phyloP scores from a whole-genome alignment of 2,797 vertebrate genomes.

The Cyclura pinguis region DNA sequence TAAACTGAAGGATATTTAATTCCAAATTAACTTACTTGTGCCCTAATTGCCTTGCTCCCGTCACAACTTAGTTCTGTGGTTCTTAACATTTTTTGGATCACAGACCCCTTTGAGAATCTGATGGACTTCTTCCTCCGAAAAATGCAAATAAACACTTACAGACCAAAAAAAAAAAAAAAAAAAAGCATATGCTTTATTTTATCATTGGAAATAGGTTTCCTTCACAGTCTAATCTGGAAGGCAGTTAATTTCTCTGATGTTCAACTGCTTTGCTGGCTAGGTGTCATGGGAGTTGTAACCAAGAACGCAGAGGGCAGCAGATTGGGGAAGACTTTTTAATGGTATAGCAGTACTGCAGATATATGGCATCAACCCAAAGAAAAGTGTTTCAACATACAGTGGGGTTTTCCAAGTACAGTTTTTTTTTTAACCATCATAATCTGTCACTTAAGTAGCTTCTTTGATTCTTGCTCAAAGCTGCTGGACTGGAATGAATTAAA shows the following conservation, averaged over 20 bases:
- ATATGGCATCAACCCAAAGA: background rate
- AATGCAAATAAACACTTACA: too few relatives aligned
- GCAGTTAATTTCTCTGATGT: background rate
- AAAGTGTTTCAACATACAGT: background rate
- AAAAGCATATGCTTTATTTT: too few relatives aligned
- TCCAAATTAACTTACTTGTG: background rate
- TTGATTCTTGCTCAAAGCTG: background rate
- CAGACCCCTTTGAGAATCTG: too few relatives aligned
- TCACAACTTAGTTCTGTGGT: too few relatives aligned
- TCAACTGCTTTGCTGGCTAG: background rate
- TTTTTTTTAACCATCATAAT: background rate
- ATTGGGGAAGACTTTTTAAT: background rate
- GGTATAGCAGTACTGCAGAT: background rate
- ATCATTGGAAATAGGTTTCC: too few relatives aligned
- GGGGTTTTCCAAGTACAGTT: slow-evolving; percentile 6
- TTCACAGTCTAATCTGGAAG: too few relatives aligned
- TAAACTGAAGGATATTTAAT: background rate
- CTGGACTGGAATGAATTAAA: background rate
- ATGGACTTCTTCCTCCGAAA: too few relatives aligned
- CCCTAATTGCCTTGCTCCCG: background rate
- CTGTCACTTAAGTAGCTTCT: background rate
- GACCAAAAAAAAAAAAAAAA: too few relatives aligned
- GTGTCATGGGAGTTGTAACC: too few relatives aligned
- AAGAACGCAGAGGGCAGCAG: background rate
- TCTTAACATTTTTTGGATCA: too few relatives aligned